phyloP scores from a whole-genome alignment of 2,113 vertebrate species.

The Bambusicola thoracicus region DNA sequence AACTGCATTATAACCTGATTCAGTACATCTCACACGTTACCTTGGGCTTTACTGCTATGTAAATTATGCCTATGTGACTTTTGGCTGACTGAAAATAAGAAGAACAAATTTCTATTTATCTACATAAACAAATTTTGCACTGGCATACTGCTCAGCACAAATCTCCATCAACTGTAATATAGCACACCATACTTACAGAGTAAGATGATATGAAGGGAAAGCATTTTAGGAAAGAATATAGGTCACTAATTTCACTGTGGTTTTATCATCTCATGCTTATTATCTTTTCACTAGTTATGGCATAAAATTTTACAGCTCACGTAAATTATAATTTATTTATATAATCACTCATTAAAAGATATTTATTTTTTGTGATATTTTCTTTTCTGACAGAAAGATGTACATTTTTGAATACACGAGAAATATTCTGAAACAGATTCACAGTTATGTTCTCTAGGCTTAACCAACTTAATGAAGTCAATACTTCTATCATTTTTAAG shows the following conservation, averaged over 20 bases:
- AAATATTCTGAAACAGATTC: background rate
- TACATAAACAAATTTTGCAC: background rate
- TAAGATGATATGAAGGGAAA: background rate
- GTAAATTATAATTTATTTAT: background rate
- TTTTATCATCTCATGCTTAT: background rate
- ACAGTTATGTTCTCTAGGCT: background rate
- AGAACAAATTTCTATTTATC: background rate
- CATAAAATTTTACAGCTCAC: background rate
- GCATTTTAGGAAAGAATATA: background rate
- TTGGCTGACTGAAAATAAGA: background rate
- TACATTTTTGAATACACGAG: background rate
- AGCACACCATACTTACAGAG: background rate
- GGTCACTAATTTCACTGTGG: background rate
- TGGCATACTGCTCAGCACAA: background rate
- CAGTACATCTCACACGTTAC: background rate
- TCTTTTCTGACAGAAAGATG: background rate
- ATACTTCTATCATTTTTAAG: background rate
- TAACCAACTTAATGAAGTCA: background rate
- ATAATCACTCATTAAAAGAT: background rate
- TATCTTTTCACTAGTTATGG: background rate
- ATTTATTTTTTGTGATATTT: background rate
- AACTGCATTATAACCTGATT: background rate
- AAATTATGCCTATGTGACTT: background rate
- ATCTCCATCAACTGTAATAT: background rate
- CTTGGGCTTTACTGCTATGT: background rate